Percentiles rank a stretch among this genome's conserved stretches.
Conservation (phyloP, 2,888 invertebrate species). For the Dastarcus helophoroides region DNA sequence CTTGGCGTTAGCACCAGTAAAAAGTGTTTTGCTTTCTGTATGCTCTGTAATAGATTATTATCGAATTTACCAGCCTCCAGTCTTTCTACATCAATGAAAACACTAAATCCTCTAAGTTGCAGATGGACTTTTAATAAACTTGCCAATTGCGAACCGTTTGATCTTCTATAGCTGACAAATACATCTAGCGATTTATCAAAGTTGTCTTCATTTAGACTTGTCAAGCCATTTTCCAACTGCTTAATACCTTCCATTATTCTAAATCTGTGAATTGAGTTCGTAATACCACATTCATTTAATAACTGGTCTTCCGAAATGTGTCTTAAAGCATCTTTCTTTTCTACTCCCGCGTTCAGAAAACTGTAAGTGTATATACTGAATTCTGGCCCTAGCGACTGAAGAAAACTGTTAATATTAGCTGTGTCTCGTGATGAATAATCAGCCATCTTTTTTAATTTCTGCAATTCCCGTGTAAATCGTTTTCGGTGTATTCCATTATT, state of each 20-base stretch:
- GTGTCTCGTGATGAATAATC: slow-evolving; percentile 92
- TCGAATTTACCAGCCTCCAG: slow-evolving; percentile 98
- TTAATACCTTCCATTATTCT: slow-evolving; percentile 82
- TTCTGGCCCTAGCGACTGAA: slow-evolving; percentile 74
- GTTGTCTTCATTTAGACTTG: slow-evolving; percentile 61
- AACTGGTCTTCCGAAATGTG: slow-evolving; percentile 87
- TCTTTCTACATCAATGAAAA: slow-evolving; percentile 96
- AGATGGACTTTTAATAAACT: slow-evolving; percentile 93
- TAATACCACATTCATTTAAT: slow-evolving; percentile 78
- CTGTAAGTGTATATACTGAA: slow-evolving; percentile 94
- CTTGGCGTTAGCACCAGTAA: slow-evolving; percentile 90
- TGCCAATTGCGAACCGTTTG: slow-evolving; percentile 94
- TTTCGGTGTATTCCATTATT: slow-evolving; percentile 86
- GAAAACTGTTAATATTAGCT: slow-evolving; percentile 77
- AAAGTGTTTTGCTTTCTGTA: slow-evolving; percentile 93
- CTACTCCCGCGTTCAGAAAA: slow-evolving; percentile 91
- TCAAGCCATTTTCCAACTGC: slow-evolving; percentile 53
- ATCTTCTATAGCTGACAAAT: slow-evolving; percentile 94
- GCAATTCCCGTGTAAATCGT: slow-evolving; percentile 85
- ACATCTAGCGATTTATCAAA: slow-evolving; percentile 89
- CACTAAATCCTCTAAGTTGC: slow-evolving; percentile 88
- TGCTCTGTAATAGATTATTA: slow-evolving; percentile 92
- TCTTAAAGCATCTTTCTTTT: slow-evolving; percentile 69
- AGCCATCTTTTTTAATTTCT: slow-evolving; percentile 88
- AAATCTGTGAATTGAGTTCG: slow-evolving; percentile 88